Base-by-base conservation (phyloP, 2,113 vertebrate genomes). In the Cyanistes caeruleus region DNA sequence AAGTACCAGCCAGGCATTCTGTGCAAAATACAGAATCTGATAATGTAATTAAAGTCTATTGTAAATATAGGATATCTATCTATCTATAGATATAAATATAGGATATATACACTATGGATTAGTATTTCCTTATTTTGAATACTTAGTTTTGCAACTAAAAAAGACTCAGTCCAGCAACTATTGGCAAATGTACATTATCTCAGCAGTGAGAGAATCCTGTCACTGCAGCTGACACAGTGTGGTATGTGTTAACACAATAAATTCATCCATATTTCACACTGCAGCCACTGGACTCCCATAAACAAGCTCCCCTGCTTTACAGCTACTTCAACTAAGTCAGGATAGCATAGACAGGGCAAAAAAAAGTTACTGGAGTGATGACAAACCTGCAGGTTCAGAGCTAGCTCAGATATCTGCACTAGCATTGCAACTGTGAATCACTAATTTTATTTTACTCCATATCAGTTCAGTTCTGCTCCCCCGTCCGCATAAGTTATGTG, bases 21-120 rank as follows among this genome's bases (percentile, higher is more conserved):
- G 28, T 21, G 33, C 19, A 85, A 94, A 96, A 95, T 68, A 82
- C 3, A 88, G 33, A 64, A 65, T 59, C 44, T 60, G 37, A 85
- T 85, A 82, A 73, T 11, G 16, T 74, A 79, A 95, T 93, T 93
- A 74, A 83, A 95, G 25, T 62, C 28, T 55, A 52, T 37, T 16
- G 27, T 59, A 94, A 76, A 89, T 77, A 27, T 43, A 43, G 43
- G 43, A 43, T 43, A 43, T 43, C 43, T 43, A 16, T 43, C 41
- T 43, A 43, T 43, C 15, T 43, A 43, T 16, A 43, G 43, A 43
- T 43, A 43, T 14, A 43, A 43, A 43, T 43, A 43, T 43, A 43
- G 43, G 43, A 43, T 43, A 43, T 43, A 43, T 43, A 43, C 22
- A 8, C 35, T 43, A 52, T 62, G 63, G 35, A 69, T 62, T 59